These are phyloP conservation scores for Mesoclemmys tuberculata DNA, from an alignment of 2,113 vertebrate species.

Conservation along the genomic window DNA sequence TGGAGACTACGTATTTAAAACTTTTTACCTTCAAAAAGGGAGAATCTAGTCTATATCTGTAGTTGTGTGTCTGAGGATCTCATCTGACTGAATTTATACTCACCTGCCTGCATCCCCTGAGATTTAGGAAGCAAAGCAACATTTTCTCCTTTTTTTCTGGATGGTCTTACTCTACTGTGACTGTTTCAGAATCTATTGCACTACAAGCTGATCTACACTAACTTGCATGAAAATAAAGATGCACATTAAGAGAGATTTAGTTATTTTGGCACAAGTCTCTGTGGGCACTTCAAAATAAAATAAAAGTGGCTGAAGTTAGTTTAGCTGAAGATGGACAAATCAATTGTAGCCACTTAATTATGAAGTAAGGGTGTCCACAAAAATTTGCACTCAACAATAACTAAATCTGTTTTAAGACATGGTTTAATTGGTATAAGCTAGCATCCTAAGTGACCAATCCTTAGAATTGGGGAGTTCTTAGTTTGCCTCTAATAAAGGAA, in stretches of 20 bases:
- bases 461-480: neutral
- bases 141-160: neutral
- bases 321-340: neutral
- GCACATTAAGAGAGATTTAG: neutral
- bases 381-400: neutral
- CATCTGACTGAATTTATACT: neutral
- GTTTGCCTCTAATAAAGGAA: neutral
- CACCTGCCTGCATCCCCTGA: neutral
- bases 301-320: neutral
- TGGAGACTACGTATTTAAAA: neutral
- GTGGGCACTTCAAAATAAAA: neutral
- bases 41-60: neutral
- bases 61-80: neutral
- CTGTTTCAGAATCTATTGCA: neutral
- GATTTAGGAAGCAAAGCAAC: neutral
- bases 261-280: neutral
- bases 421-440: neutral
- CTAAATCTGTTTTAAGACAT: neutral
- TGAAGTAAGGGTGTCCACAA: neutral
- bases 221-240: neutral
- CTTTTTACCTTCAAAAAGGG: neutral
- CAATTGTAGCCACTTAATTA: neutral
- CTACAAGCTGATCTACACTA: neutral
- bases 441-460: neutral
- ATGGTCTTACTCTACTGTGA: neutral